Base-by-base conservation (phyloP, 2,888 invertebrate genomes). In the Stenotaenia linearis region DNA sequence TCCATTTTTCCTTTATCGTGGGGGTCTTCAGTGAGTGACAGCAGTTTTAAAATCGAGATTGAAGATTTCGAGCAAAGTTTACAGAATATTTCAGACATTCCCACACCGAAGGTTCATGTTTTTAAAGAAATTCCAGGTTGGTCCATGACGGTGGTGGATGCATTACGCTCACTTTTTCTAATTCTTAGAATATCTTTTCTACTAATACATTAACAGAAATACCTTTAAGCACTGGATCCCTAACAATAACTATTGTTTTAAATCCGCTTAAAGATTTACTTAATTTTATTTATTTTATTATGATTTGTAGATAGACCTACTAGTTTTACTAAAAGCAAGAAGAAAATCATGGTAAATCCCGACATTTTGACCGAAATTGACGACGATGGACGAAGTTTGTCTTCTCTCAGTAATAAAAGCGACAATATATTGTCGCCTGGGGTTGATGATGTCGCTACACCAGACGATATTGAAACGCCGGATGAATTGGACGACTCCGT, bases 401-500 rank as follows among this genome's bases (percentile, higher is more conserved):
- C 82, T n/a, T 82, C 82, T 12, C 61, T 83, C 23, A 83, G 83
- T 75, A 82, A 82, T 78, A 82, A 81, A 79, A 83, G 81, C 61
- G 80, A 32, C 12, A 82, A 82, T 78, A 80, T 82, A 10, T 61
- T 82, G 9, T 81, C 82, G n/a, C 81, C 83, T 25, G 50, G 81
- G 0, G 83, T 82, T 1, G 83, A 83, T 78, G 83, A 82, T 45
- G 81, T 82, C 12, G 81, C 81, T 12, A 84, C 85, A 23, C 86
- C 86, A 12, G 85, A 85, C 79, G 87, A 86, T 80, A 84, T 87
- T 56, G 87, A 87, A 80, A 88, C 87, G 6, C 87, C 87, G 32
- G 88, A 88, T 82, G 87, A 87, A 78, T 83, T 88, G 80, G 87
- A 87, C 81, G 87, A 87, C 80, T 87, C 87, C 4, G 86, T 87